Evolutionary conservation across 2,888 invertebrate species (phyloP), one percentile per base, ranked within the genome.

Genomic region (Nemapogon koenigi): DNA sequence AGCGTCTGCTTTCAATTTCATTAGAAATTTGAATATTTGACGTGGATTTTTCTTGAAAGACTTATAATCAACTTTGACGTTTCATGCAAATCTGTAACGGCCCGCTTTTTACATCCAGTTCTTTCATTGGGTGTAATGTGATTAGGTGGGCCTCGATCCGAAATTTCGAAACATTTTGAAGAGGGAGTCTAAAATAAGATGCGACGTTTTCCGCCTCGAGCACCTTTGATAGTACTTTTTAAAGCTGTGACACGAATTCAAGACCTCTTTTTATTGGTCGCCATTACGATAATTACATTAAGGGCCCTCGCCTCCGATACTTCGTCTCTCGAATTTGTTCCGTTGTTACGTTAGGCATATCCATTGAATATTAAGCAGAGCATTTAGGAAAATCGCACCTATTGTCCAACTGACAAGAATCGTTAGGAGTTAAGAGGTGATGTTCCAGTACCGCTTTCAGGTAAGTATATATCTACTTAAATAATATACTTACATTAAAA

Each of bases 201-300:
- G 61, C 70, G 73, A 70, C 72, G 65, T 75, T 73, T 73, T 69
- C 69, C 69, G 73, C 73, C 70, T 65, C 55, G 58, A 67, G 70
- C 70, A 73, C 66, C 69, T 73, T 71, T 72, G 70, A 72, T 71
- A 68, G 68, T 69, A 71, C 68, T 71, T 71, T 72, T 70, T 69
- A 72, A 71, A 73, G 69, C 73, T 66, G 62, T 59, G 70, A 71
- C 70, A 69, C 69, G 70, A 73, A 71, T 70, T 68, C 61, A 53
- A 66, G 66, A 71, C 66, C 65, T 70, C 69, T 63, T 72, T 76
- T 75, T 75, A 76, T 75, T 73, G 73, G 71, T 67, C 65, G 65
- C 65, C 70, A 76, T 78, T 76, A 75, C 73, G 72, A 71, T 75
- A 76, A 76, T 78, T 75, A 67, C 67, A 64, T 76, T 75, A 73